Conservation (phyloP, 2,888 invertebrate species). For the Ecliptopera silaceata region DNA sequence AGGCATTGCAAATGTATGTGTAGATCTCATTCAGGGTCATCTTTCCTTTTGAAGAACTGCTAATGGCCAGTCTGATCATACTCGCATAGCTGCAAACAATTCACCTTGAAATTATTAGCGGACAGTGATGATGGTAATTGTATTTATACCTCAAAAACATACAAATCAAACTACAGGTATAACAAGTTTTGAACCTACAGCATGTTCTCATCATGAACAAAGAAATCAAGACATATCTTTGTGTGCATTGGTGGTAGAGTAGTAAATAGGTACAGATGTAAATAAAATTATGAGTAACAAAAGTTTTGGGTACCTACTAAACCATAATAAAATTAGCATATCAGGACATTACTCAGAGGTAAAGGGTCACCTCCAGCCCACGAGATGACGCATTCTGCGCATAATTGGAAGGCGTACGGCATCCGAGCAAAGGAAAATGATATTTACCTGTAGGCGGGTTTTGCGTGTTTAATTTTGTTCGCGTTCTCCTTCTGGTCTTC, state of each 20-base stretch:
- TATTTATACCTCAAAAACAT: neutral
- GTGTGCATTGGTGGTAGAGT: neutral
- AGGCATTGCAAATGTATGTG: slow-evolving; percentile 87
- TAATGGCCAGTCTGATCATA: slow-evolving; percentile 87
- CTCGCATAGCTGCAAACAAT: slow-evolving; percentile 84
- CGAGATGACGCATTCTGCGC: slow-evolving; percentile 30
- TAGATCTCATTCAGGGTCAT: slow-evolving; percentile 90
- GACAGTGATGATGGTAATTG: neutral
- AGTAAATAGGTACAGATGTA: slow-evolving; percentile 8
- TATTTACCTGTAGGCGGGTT: slow-evolving; percentile 82
- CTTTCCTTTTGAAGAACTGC: slow-evolving; percentile 85
- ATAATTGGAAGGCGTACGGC: slow-evolving; percentile 32
- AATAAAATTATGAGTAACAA: slow-evolving; percentile 16
- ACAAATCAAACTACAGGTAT: neutral
- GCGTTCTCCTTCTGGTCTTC: slow-evolving; percentile 74
- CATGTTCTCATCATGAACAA: neutral
- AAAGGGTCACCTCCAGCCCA: slow-evolving; percentile 47
- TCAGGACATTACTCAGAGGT: slow-evolving; percentile 32
- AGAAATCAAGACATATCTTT: neutral
- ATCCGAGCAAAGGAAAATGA: slow-evolving; percentile 41
- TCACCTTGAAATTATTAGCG: neutral
- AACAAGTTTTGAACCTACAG: neutral
- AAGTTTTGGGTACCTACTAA: slow-evolving; percentile 18
- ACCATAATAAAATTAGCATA: slow-evolving; percentile 34
- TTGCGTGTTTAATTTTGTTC: slow-evolving; percentile 80